Evolutionary conservation across 2,113 vertebrate genomes (phyloP).

Genomic region (Oryzias javanicus): DNA sequence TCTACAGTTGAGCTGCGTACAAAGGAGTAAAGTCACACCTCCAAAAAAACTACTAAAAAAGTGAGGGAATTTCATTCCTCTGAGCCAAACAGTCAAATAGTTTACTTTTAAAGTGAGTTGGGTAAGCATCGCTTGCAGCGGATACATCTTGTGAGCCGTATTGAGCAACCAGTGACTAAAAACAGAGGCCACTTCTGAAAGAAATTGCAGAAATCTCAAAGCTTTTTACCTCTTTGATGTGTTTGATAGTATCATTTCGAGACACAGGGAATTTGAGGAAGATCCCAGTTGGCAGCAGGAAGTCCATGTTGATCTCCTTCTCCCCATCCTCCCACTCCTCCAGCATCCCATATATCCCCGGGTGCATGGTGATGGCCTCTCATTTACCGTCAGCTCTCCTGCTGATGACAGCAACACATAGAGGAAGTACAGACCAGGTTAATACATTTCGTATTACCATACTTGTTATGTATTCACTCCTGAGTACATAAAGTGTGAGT

Average conservation of each 20-base stretch:
- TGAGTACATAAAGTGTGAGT: not conserved
- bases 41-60: too few relatives aligned
- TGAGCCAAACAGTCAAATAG: constrained; percentile 8
- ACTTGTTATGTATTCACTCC: too few relatives aligned
- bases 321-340: constrained; percentile 91
- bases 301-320: constrained; percentile 87
- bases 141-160: not conserved
- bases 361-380: constrained; percentile 88
- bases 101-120: constrained; percentile 40
- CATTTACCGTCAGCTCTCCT: constrained; percentile 75
- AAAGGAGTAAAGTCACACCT: constrained; percentile 4
- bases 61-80: too few relatives aligned
- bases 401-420: constrained; percentile 51
- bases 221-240: constrained; percentile 88
- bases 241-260: constrained; percentile 86
- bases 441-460: constrained; percentile 21
- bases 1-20: constrained; percentile 48
- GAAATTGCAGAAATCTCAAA: too few relatives aligned
- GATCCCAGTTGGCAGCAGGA: constrained; percentile 93
- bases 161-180: too few relatives aligned
- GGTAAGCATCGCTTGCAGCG: constrained; percentile 35
- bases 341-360: constrained; percentile 91
- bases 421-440: constrained; percentile 33
- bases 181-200: too few relatives aligned
- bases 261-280: constrained; percentile 90